Conservation (phyloP, 2,797 vertebrate species). For the Cephalopachus bancanus region DNA sequence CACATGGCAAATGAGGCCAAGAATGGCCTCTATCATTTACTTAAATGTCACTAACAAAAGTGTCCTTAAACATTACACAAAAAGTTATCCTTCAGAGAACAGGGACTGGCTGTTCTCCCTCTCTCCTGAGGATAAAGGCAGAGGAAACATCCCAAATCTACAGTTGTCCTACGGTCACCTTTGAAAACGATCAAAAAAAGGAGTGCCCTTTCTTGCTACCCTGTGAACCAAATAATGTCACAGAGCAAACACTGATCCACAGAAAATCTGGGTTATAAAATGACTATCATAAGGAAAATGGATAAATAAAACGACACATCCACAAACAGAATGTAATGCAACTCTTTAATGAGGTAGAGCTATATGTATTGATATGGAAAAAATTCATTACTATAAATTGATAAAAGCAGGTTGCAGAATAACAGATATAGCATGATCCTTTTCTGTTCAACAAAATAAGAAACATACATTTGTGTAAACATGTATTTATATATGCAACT, state of each 20-base stretch:
- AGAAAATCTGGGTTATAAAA: constrained; percentile 74
- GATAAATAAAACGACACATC: constrained; percentile 68
- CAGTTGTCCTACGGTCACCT: constrained; percentile 58
- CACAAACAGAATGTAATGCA: constrained; percentile 55
- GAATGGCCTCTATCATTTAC: constrained; percentile 26
- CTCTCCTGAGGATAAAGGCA: constrained; percentile 71
- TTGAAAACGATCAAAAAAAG: constrained; percentile 64
- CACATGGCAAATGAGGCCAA: constrained; percentile 51
- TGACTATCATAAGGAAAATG: constrained; percentile 41
- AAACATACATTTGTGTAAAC: constrained; percentile 53
- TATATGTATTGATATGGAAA: constrained; percentile 38
- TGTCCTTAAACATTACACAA: constrained; percentile 63
- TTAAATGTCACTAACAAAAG: constrained; percentile 73
- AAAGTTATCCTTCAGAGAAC: constrained; percentile 63
- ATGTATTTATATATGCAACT: not conserved
- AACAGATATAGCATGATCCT: not conserved
- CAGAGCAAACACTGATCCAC: constrained; percentile 58
- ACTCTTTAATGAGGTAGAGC: constrained; percentile 17
- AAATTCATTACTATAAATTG: constrained; percentile 25
- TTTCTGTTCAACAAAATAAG: constrained; percentile 56
- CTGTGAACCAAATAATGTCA: constrained; percentile 68
- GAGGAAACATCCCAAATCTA: constrained; percentile 59
- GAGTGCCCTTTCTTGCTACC: constrained; percentile 51
- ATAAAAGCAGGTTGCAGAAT: constrained; percentile 56
- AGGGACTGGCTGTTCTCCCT: constrained; percentile 69